Evolutionary conservation across 2,797 vertebrate genomes (phyloP).

Genomic region (Anguilla megastoma): DNA sequence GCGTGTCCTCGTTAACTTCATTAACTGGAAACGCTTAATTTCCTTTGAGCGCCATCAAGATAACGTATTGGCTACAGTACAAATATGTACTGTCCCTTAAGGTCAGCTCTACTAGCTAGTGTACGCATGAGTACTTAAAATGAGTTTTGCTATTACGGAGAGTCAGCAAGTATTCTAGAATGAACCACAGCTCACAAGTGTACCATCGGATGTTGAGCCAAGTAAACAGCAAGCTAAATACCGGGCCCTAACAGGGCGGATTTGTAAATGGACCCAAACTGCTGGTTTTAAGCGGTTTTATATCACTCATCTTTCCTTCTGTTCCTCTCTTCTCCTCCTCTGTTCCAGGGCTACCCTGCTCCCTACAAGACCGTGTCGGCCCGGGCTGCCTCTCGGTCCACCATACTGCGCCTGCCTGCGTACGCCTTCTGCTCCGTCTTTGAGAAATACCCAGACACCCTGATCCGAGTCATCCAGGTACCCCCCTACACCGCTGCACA

Average conservation of each 20-base stretch:
- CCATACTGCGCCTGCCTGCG: slow-evolving; percentile 84
- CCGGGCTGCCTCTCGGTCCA: slow-evolving; percentile 78
- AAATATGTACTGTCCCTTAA: not conserved
- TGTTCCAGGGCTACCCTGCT: slow-evolving; percentile 80
- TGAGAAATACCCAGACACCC: slow-evolving; percentile 90
- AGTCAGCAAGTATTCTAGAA: not conserved
- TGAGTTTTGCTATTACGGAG: not conserved
- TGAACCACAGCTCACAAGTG: not conserved
- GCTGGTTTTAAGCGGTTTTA: not conserved
- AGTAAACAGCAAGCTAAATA: not conserved
- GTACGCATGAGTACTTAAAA: not conserved
- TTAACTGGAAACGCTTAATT: not conserved
- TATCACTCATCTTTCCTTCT: not conserved
- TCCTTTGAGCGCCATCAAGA: not conserved
- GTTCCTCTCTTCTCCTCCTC: not conserved
- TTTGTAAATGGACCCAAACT: not conserved
- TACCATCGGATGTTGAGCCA: not conserved
- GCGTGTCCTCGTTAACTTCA: not conserved
- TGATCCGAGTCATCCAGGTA: slow-evolving; percentile 91
- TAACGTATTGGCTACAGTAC: not conserved
- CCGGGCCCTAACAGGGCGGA: not conserved
- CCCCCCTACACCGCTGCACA: not conserved
- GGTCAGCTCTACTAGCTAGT: not conserved
- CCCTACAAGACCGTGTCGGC: slow-evolving; percentile 92
- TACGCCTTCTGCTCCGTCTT: slow-evolving; percentile 86